phyloP scores from a whole-genome alignment of 1,140 invertebrate species.

The Drosophila ironensis region DNA sequence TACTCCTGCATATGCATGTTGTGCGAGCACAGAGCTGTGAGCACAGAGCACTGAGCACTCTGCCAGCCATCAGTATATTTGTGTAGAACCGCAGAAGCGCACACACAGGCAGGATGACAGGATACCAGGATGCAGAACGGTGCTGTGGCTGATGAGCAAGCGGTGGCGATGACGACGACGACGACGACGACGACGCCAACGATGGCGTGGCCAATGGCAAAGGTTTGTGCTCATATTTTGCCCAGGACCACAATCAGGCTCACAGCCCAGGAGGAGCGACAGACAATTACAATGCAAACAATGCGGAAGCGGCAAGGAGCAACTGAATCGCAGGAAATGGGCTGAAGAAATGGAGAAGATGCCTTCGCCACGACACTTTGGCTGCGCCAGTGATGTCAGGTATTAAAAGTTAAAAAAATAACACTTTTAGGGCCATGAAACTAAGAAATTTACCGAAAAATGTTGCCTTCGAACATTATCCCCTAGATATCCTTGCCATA shows the following conservation, averaged over 20 bases:
- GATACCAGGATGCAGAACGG: slow-evolving; percentile 19
- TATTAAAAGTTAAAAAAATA: too few species aligned
- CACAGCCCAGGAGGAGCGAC: slow-evolving; percentile 11
- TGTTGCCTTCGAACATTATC: too few species aligned
- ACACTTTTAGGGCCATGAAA: too few species aligned
- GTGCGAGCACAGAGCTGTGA: slow-evolving; percentile 20
- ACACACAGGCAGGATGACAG: slow-evolving; percentile 50
- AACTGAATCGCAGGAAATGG: slow-evolving; percentile 53
- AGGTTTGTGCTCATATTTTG: slow-evolving; percentile 56
- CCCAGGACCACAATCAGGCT: slow-evolving; percentile 20
- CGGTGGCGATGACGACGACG: slow-evolving; percentile 28
- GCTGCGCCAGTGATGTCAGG: slow-evolving; percentile 7
- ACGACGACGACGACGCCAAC: not conserved
- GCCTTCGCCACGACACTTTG: slow-evolving; percentile 39
- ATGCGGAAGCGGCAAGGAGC: slow-evolving; percentile 47
- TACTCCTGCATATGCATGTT: slow-evolving; percentile 6
- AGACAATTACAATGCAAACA: slow-evolving; percentile 77
- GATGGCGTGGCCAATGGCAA: slow-evolving; percentile 17
- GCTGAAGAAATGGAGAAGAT: slow-evolving; percentile 45
- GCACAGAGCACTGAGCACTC: slow-evolving; percentile 19
- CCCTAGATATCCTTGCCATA: too few species aligned
- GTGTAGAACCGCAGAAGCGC: slow-evolving; percentile 68
- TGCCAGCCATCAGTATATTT: slow-evolving; percentile 71
- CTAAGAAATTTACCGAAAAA: too few species aligned
- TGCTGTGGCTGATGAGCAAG: slow-evolving; percentile 6